Conservation (phyloP, 2,888 invertebrate genomes). For the Zaprionus bogoriensis region DNA sequence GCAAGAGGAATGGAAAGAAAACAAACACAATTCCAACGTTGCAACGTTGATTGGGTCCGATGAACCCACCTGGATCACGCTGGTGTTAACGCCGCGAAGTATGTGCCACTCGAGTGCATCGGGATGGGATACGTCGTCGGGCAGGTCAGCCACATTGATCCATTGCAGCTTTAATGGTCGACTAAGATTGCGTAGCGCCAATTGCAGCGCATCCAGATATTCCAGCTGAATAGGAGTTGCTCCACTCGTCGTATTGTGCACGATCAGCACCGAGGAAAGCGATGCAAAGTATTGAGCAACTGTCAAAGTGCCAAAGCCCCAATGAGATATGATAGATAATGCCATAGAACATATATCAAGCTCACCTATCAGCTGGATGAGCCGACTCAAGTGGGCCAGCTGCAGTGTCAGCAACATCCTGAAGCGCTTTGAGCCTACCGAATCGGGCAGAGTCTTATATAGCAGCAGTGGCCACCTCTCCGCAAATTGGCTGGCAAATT, state of each 20-base stretch:
- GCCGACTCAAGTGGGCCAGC: constrained; percentile 48
- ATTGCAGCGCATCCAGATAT: constrained; percentile 73
- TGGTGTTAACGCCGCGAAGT: constrained; percentile 69
- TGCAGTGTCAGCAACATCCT: constrained; percentile 50
- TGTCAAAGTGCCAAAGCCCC: constrained; percentile 26
- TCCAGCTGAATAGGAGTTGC: constrained; percentile 47
- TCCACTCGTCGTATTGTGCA: constrained; percentile 59
- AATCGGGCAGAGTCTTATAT: not conserved
- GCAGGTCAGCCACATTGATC: constrained; percentile 71
- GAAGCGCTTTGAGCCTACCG: constrained; percentile 7
- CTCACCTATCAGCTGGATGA: constrained; percentile 65
- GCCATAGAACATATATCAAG: not conserved
- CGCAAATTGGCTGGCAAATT: constrained; percentile 53
- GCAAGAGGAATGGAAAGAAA: not conserved
- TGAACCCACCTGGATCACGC: constrained; percentile 70
- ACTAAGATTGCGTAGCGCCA: constrained; percentile 56
- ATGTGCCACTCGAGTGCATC: constrained; percentile 57
- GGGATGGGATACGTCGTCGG: constrained; percentile 19
- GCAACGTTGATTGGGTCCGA: not conserved
- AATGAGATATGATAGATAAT: not conserved
- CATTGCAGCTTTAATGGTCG: constrained; percentile 68
- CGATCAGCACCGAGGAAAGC: constrained; percentile 76
- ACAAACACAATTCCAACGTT: not conserved
- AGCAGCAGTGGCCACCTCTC: constrained; percentile 1
- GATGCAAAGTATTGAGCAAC: constrained; percentile 74